Evolutionary conservation across 2,888 invertebrate genomes (phyloP), one percentile per base, ranked within the genome.

Genomic region (Phragmatobia fuliginosa): DNA sequence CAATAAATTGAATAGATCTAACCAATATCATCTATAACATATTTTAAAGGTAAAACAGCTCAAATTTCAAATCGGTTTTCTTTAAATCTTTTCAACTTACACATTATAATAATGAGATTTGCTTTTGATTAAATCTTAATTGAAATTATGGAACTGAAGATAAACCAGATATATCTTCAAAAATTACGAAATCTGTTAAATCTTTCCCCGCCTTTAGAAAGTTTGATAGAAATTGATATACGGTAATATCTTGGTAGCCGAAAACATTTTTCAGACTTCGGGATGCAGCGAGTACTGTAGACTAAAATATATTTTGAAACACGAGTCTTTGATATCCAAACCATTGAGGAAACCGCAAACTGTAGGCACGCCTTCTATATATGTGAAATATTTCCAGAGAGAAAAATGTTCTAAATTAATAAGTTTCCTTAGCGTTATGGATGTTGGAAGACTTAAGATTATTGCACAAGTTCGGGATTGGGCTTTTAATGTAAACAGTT

Each of bases 311-410:
- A 84, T 83, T 83, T 85, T 79, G 80, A 82, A 85, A 83, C 81
- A 78, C 82, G 82, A 79, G 80, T 75, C 82, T 89, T 85, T 88
- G 82, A 84, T 83, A 80, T 69, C 79, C 62, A 70, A 73, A 59
- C 75, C 73, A 74, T 76, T 84, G 83, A 85, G 83, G 77, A 78
- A 80, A 82, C 82, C 82, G 81, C 87, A 82, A 77, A 80, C 76
- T 76, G 79, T 76, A 80, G 81, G 76, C 78, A 82, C 80, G 75
- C 76, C 82, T 84, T 78, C 83, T 85, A 88, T 90, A 88, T 88
- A 86, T 85, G 81, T 81, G 83, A 87, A 85, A 88, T 85, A 87
- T 89, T 86, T 87, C 79, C 79, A 76, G 79, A 74, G 71, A 75
- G 71, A 72, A 81, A 75, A 83, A 76, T 73, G 75, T 71, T 77